Conservation (phyloP, 2,113 vertebrate genomes). For the cat (Felis catus) region F.catus_Fca126_mat1.0 CM031412.1:230330501-230331000, state of each 20-base stretch:
- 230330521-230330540: neutral
- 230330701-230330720: neutral
- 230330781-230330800: neutral
- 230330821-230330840: neutral
- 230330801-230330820: neutral
- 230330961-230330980: neutral
- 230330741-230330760: neutral
- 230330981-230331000: neutral
- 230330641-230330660: slow-evolving; percentile 43
- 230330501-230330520: neutral
- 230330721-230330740: rapidly evolving
- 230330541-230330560: slow-evolving; percentile 70
- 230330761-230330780: neutral
- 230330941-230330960: neutral
- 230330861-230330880: neutral
- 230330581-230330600: slow-evolving; percentile 61
- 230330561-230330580: slow-evolving; percentile 61
- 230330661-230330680: slow-evolving; percentile 27
- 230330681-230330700: neutral
- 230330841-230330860: neutral
- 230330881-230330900: neutral
- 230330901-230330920: neutral
- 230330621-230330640: slow-evolving; percentile 71
- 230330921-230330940: neutral
- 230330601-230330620: slow-evolving; percentile 31